phyloP scores from a whole-genome alignment of 2,888 invertebrate genomes.

The Thyatira batis region DNA sequence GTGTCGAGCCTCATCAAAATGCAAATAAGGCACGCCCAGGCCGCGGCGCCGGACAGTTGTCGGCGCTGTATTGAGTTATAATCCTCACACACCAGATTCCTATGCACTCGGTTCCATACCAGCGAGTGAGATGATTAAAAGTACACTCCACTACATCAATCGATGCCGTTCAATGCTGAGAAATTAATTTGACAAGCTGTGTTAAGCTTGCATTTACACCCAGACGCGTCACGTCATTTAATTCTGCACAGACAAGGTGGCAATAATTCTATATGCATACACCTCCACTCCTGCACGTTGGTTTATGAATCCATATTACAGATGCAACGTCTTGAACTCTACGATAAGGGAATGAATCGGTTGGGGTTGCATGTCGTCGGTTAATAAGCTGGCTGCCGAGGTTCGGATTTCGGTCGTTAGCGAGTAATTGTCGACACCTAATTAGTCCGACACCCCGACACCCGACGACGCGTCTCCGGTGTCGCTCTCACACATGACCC shows the following conservation, averaged over 20 bases:
- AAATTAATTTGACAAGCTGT: neutral
- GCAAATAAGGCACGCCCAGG: constrained; percentile 71
- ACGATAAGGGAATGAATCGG: constrained; percentile 42
- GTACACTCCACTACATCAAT: neutral
- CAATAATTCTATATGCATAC: constrained; percentile 2
- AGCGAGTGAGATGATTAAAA: too few relatives aligned
- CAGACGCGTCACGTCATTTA: neutral
- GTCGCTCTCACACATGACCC: constrained; percentile 71
- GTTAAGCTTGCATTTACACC: neutral
- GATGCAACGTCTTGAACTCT: constrained; percentile 23
- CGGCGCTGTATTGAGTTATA: constrained; percentile 74
- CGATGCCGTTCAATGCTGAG: neutral
- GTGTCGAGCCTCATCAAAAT: constrained; percentile 80
- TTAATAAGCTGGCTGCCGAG: constrained; percentile 63
- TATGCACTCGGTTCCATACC: constrained; percentile 35
- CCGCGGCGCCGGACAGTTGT: constrained; percentile 68
- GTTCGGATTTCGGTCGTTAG: constrained; percentile 76
- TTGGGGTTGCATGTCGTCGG: constrained; percentile 47
- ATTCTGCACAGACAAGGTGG: neutral
- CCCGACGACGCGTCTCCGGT: constrained; percentile 60
- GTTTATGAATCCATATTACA: constrained; percentile 23
- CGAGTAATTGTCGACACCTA: constrained; percentile 75
- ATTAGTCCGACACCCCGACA: constrained; percentile 62
- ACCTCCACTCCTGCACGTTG: constrained; percentile 7
- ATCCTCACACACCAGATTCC: constrained; percentile 41